These are phyloP conservation scores for Rhea americana DNA, from an alignment of 2,113 vertebrate species.

Conservation along the genomic window DNA sequence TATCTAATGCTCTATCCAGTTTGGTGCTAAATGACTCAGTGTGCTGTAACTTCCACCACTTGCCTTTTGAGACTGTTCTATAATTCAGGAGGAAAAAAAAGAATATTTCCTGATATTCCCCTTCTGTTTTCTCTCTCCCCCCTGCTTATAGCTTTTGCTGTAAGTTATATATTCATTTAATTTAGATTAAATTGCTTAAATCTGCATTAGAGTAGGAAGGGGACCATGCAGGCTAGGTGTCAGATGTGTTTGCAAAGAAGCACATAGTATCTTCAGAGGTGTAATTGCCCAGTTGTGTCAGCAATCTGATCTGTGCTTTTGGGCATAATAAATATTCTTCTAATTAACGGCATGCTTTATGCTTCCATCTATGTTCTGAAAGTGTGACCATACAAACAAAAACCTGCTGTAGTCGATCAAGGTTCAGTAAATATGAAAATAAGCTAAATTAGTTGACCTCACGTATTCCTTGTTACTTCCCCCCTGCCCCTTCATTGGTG, in stretches of 20 bases:
- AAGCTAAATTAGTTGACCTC: neutral
- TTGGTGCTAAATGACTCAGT: neutral
- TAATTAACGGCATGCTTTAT: neutral
- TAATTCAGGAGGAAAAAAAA: neutral
- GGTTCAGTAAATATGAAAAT: neutral
- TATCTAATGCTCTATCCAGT: neutral
- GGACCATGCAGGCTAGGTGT: neutral
- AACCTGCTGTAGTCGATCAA: neutral
- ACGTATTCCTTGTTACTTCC: neutral
- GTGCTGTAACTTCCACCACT: neutral
- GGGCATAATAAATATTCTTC: neutral
- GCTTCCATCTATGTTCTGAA: neutral
- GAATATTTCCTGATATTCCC: neutral
- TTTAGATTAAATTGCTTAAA: neutral
- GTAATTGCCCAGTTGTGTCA: neutral
- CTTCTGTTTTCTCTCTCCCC: neutral
- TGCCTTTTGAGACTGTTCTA: neutral
- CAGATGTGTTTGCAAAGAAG: neutral
- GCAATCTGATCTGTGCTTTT: neutral
- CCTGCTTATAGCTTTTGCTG: accelerated
- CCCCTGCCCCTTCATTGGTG: neutral
- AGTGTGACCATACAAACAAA: neutral
- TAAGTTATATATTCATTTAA: neutral
- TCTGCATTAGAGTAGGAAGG: neutral
- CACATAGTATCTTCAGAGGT: neutral